Conservation (phyloP, 92 coral and sea anemone species). For the Porites divaricata region DNA sequence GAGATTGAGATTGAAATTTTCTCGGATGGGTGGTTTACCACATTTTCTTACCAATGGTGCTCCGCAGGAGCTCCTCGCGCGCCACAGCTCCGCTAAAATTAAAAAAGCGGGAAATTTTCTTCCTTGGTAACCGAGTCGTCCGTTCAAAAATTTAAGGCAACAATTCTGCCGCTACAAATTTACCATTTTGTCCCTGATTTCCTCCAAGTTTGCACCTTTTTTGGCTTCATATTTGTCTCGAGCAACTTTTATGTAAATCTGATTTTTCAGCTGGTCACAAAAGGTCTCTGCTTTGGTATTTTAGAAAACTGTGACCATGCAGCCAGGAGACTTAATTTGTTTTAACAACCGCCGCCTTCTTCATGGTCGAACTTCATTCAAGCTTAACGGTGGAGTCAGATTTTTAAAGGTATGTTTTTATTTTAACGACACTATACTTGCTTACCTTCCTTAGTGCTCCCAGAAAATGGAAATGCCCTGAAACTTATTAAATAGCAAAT, state of each 20-base stretch:
- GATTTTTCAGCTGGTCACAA: not conserved
- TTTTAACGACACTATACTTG: not conserved
- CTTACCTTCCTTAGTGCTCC: too few species aligned
- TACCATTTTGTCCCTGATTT: not conserved
- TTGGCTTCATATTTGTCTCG: too few species aligned
- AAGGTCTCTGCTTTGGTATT: not conserved
- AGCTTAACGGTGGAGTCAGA: slow-evolving; percentile 68
- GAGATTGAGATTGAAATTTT: too few species aligned
- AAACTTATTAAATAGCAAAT: too few species aligned
- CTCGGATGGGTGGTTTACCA: too few species aligned
- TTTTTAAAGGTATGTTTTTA: slow-evolving; percentile 55
- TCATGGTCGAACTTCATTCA: slow-evolving; percentile 76
- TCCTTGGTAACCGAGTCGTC: too few species aligned
- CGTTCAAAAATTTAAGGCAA: too few species aligned
- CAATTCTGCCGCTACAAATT: not conserved
- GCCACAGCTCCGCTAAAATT: too few species aligned
- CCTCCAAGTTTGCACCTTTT: not conserved
- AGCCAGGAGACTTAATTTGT: slow-evolving; percentile 71
- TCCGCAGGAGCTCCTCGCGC: too few species aligned
- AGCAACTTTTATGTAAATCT: not conserved
- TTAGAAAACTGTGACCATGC: slow-evolving; percentile 36
- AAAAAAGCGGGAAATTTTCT: too few species aligned
- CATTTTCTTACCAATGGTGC: too few species aligned
- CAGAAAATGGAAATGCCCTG: too few species aligned
- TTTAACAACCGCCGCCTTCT: slow-evolving; percentile 83